Evolutionary conservation across 1,140 invertebrate genomes (phyloP).

Genomic region (Nixonia krombeini): DNA sequence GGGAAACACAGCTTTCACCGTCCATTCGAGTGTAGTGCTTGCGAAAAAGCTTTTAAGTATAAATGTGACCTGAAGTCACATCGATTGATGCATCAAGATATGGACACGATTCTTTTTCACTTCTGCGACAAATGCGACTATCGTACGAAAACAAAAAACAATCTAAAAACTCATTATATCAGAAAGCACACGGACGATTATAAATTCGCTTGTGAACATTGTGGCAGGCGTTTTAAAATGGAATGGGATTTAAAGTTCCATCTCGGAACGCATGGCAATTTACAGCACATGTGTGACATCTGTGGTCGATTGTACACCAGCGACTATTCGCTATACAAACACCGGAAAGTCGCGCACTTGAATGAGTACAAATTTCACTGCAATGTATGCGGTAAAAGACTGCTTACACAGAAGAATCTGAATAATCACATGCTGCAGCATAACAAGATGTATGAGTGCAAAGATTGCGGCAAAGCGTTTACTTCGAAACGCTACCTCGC

Average conservation of each 20-base stretch:
- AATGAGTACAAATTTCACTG: constrained; percentile 59
- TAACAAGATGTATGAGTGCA: constrained; percentile 76
- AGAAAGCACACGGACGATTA: constrained; percentile 74
- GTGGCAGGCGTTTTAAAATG: constrained; percentile 70
- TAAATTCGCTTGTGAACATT: constrained; percentile 73
- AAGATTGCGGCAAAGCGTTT: constrained; percentile 81
- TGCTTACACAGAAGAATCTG: constrained; percentile 68
- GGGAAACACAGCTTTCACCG: constrained; percentile 73
- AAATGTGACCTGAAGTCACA: constrained; percentile 75
- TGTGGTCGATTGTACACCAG: constrained; percentile 50
- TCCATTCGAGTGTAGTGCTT: constrained; percentile 78
- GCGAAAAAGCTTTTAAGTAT: constrained; percentile 78
- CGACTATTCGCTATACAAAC: constrained; percentile 50
- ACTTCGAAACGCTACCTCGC: constrained; percentile 47
- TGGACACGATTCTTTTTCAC: constrained; percentile 11
- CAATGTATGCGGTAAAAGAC: constrained; percentile 61
- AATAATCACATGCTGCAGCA: constrained; percentile 70
- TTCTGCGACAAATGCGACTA: constrained; percentile 69
- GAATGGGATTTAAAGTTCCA: constrained; percentile 69
- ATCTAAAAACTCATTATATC: constrained; percentile 64
- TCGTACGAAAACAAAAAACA: constrained; percentile 69
- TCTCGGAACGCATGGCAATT: constrained; percentile 61
- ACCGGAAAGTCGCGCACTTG: constrained; percentile 48
- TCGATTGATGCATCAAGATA: constrained; percentile 26
- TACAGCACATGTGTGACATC: constrained; percentile 53